Evolutionary conservation across 2,888 invertebrate genomes (phyloP).

Genomic region (Drosophila leonis): DNA sequence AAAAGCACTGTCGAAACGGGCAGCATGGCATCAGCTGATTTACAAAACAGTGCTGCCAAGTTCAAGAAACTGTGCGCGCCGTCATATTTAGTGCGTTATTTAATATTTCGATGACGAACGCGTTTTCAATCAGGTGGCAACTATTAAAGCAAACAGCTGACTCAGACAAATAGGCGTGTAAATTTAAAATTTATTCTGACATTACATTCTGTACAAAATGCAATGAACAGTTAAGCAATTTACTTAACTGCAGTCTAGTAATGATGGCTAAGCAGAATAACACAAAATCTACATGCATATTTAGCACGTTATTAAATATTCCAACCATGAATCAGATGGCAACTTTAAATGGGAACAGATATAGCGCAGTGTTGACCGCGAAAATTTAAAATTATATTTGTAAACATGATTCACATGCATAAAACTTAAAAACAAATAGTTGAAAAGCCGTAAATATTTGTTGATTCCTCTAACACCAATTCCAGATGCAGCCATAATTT

Average conservation of each 20-base stretch:
- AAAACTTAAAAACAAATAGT: too few relatives aligned
- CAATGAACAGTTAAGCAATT: too few relatives aligned
- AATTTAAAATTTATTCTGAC: background rate
- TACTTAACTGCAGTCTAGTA: too few relatives aligned
- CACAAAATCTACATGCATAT: background rate
- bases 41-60: slow-evolving; percentile 43
- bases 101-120: background rate
- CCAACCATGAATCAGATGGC: background rate
- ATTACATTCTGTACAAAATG: too few relatives aligned
- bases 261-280: too few relatives aligned
- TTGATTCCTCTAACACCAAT: slow-evolving; percentile 59
- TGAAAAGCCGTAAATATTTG: too few relatives aligned
- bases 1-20: slow-evolving; percentile 54
- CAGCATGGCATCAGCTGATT: slow-evolving; percentile 37
- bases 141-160: background rate
- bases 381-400: background rate
- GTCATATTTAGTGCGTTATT: slow-evolving; percentile 12
- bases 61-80: background rate
- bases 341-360: background rate
- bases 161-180: background rate
- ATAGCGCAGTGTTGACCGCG: background rate
- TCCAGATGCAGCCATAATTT: slow-evolving; percentile 73
- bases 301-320: background rate
- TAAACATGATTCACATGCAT: too few relatives aligned
- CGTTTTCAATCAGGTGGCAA: slow-evolving; percentile 29